phyloP scores from a whole-genome alignment of 2,113 vertebrate species.

The Chaenocephalus aceratus region DNA sequence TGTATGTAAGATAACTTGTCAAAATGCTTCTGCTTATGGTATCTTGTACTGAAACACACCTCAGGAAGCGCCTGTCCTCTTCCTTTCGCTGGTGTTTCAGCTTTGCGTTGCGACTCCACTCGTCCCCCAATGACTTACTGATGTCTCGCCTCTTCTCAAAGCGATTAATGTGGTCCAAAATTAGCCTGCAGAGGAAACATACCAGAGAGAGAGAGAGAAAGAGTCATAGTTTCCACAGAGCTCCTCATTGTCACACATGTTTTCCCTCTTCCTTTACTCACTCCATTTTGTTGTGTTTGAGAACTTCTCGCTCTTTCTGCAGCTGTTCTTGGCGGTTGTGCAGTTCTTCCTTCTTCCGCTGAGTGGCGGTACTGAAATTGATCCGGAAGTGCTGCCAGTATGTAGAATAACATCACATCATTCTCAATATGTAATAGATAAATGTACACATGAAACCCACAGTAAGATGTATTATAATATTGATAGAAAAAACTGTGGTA shows the following conservation, averaged over 20 bases:
- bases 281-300: constrained; percentile 79
- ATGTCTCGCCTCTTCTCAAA: constrained; percentile 75
- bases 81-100: constrained; percentile 82
- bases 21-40: too few relatives aligned
- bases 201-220: neutral
- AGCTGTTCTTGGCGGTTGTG: constrained; percentile 75
- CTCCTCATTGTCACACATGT: neutral
- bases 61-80: constrained; percentile 81
- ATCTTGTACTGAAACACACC: constrained; percentile 65
- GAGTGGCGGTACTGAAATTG: constrained; percentile 75
- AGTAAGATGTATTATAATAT: neutral
- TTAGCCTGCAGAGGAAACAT: constrained; percentile 63
- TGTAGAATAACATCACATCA: neutral
- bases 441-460: neutral
- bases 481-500: neutral
- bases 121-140: constrained; percentile 77
- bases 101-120: constrained; percentile 78
- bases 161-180: constrained; percentile 62
- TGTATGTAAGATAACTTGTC: too few relatives aligned
- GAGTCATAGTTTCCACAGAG: neutral
- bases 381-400: constrained; percentile 66
- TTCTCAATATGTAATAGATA: neutral
- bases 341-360: constrained; percentile 68
- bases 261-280: constrained; percentile 64
- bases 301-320: constrained; percentile 79